Base-by-base conservation (phyloP, 2,797 vertebrate species). In the Dipus sagitta region DNA sequence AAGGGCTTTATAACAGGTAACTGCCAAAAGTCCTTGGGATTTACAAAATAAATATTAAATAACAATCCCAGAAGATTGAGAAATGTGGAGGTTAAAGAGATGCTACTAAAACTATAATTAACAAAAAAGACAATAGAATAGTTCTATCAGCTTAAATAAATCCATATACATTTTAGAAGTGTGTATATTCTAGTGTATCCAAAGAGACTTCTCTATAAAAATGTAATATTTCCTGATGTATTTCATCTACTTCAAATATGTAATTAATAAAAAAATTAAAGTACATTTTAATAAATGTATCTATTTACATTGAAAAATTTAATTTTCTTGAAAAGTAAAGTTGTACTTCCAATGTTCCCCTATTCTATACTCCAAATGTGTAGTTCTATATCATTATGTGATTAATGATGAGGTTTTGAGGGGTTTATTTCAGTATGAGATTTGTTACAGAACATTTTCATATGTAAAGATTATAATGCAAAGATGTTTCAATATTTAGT, bases 31-130 rank as follows among this genome's bases (percentile, higher is more conserved):
- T 77, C 23, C 21, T 90, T 94, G 71, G 75, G 71, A 93, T 80
- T 96, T 64, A 82, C 47, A 54, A 91, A 93, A 62, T 74, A 91
- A 87, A 95, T 87, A 93, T 89, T 91, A 94, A 94, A 54, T 91
- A 94, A 92, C 21, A 94, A 70, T 83, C 62, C 17, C 26, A 70
- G 70, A 92, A 76, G 54, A 95, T 78, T 91, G 78, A 92, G 82
- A 88, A 87, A 85, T 52, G 2, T 1, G 83, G 9, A 84, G 21
- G 26, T 42, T 83, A 3, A 81, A 75, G 86, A 21, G n/a, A n/a
- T 89, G 38, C 10, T 80, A 42, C 67, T 62, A 71, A 78, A 81
- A 78, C 18, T 81, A 42, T 6, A 86, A 64, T 6, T 38, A 34
- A 24, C n/a, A 74, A 90, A 80, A 60, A 17, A 1, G 10, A 18